Evolutionary conservation across 1,140 invertebrate species (phyloP), one percentile per base, ranked within the genome.

Genomic region (Venturia canescens): DNA sequence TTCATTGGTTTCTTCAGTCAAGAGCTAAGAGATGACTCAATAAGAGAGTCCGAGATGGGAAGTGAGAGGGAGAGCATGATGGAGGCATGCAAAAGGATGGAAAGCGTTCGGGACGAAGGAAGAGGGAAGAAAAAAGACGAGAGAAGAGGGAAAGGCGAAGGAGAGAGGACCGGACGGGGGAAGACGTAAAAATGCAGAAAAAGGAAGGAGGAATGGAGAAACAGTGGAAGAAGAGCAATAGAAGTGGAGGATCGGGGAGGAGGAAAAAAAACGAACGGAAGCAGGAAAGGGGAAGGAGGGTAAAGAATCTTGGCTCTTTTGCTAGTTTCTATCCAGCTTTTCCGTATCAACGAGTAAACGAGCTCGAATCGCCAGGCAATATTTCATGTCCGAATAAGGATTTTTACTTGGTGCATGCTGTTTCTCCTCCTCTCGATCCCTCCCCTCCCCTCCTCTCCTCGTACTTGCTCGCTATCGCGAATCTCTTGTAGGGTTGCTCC

Each of bases 321-420:
- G 84, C 84, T 80, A 89, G 86, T 85, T 85, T 79, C 83, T 82
- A 86, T 87, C 87, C 82, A 83, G 86, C 87, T 89, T 88, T 89
- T 88, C 86, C 85, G 88, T 89, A 89, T 89, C 87, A 88, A 63
- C 84, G 87, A 85, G 82, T 88, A 89, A 89, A 89, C 88, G 86
- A 89, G 82, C 85, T 84, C 69, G 84, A 84, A 85, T 84, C 79
- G 79, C 82, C 63, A 78, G 80, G 80, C 83, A 82, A 83, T 89
- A 88, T 89, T 88, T 88, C 84, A 87, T 84, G 83, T 84, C 84
- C 79, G 29, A 82, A 84, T 84, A 87, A 88, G 84, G 87, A 84
- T 86, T 87, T 85, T 80, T 72, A 67, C 69, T 34, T 76, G 11
- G 53, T 63, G 27, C 60, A 63, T 63, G 60, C 53, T 78, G 82